phyloP scores from a whole-genome alignment of 1,140 invertebrate genomes.

The Branchinecta lindahli region DNA sequence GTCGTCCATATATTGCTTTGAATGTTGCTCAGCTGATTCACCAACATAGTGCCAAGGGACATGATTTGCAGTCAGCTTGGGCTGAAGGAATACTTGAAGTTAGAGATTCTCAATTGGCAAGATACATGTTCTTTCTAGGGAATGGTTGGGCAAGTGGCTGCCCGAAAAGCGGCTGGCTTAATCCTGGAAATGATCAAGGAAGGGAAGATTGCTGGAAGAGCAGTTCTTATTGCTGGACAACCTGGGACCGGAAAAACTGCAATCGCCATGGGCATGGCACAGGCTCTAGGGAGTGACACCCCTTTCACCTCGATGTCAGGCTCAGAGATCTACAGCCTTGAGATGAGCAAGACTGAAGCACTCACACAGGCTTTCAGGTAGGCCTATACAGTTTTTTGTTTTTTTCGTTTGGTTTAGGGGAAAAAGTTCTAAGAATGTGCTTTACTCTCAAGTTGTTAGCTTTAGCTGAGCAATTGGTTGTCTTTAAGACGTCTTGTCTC shows the following conservation, averaged over 20 bases:
- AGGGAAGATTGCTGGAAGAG: constrained; percentile 91
- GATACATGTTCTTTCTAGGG: constrained; percentile 56
- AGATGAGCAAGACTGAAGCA: constrained; percentile 98
- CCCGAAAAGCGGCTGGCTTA: constrained; percentile 81
- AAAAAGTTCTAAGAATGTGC: too few relatives aligned
- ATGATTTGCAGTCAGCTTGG: too few relatives aligned
- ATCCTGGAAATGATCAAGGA: constrained; percentile 97
- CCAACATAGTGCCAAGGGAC: too few relatives aligned
- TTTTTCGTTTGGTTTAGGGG: not conserved
- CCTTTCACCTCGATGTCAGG: constrained; percentile 97
- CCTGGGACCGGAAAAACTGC: constrained; percentile 91
- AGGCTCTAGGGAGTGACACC: constrained; percentile 83
- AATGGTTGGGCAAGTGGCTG: constrained; percentile 91
- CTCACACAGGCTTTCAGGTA: constrained; percentile 73
- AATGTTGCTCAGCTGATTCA: too few relatives aligned
- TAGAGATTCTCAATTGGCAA: too few relatives aligned
- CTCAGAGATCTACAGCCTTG: constrained; percentile 94
- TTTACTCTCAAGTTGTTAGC: too few relatives aligned
- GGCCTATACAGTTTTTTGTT: not conserved
- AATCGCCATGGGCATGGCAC: constrained; percentile 89
- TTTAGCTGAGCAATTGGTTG: too few relatives aligned
- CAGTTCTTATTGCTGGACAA: constrained; percentile 87
- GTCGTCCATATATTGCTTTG: too few relatives aligned
- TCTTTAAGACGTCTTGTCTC: too few relatives aligned
- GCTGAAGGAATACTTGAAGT: too few relatives aligned